phyloP scores from a whole-genome alignment of 1,140 invertebrate genomes.

The Tribolium madens region DNA sequence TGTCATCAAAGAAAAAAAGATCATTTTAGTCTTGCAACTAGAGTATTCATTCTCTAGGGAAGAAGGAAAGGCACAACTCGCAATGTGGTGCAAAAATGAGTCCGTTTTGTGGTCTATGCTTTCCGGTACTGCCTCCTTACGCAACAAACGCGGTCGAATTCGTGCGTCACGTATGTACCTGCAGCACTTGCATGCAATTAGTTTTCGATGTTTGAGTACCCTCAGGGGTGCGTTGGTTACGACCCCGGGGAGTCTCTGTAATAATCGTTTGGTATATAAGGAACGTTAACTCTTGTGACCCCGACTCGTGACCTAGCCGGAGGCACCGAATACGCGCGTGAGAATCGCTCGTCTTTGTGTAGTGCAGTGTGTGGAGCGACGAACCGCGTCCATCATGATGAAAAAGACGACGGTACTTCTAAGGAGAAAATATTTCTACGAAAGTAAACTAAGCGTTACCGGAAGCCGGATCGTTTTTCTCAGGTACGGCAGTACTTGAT shows the following conservation, averaged over 20 bases:
- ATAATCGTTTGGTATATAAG: background rate
- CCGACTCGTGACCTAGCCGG: background rate
- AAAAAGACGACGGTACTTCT: background rate
- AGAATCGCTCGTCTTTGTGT: background rate
- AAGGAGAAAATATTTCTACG: no score
- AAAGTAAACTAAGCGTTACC: conserved; percentile 14
- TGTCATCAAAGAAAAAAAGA: no score
- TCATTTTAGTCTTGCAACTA: no score
- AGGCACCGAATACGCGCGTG: conserved; percentile 6
- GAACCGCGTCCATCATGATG: background rate
- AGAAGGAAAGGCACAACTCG: no score
- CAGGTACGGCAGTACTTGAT: background rate
- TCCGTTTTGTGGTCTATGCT: no score
- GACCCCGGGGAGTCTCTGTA: background rate
- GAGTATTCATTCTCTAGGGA: no score
- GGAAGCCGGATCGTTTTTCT: background rate
- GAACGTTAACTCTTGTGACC: background rate
- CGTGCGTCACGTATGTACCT: background rate
- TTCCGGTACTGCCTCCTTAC: no score
- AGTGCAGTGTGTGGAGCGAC: background rate
- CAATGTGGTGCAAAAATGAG: no score
- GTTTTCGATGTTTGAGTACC: no score
- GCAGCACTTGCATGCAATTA: background rate
- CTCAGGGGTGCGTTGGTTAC: background rate
- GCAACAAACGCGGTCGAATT: no score